Conservation (phyloP, 2,113 vertebrate genomes). For the Tichodroma muraria region DNA sequence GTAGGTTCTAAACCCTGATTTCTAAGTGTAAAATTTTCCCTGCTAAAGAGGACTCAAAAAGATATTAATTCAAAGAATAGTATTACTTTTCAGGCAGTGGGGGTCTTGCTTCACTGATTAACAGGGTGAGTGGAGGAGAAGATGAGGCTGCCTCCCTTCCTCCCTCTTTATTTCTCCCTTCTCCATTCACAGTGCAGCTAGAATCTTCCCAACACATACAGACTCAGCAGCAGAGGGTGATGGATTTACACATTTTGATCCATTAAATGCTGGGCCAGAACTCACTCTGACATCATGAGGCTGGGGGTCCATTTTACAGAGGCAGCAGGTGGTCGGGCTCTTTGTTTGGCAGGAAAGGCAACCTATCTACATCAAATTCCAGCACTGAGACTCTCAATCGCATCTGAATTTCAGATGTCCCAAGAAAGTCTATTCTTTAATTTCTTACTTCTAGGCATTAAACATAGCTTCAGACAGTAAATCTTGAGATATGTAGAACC, state of each 20-base stretch:
- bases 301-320: constrained; percentile 2
- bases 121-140: not conserved
- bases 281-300: not conserved
- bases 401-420: not conserved
- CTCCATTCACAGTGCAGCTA: not conserved
- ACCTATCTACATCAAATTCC: constrained; percentile 23
- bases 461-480: not conserved
- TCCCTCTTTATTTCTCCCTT: not conserved
- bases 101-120: not conserved
- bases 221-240: not conserved
- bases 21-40: not conserved
- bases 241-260: not conserved
- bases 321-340: not conserved
- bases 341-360: constrained; percentile 14
- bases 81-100: not conserved
- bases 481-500: not conserved
- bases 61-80: not conserved
- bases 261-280: not conserved
- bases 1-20: not conserved
- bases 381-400: not conserved
- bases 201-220: not conserved
- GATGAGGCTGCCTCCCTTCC: not conserved
- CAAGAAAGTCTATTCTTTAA: not conserved
- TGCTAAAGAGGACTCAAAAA: not conserved
- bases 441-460: not conserved